Evolutionary conservation across 2,113 vertebrate genomes (phyloP), one percentile per base, ranked within the genome.

Genomic region (Phasianus colchicus): DNA sequence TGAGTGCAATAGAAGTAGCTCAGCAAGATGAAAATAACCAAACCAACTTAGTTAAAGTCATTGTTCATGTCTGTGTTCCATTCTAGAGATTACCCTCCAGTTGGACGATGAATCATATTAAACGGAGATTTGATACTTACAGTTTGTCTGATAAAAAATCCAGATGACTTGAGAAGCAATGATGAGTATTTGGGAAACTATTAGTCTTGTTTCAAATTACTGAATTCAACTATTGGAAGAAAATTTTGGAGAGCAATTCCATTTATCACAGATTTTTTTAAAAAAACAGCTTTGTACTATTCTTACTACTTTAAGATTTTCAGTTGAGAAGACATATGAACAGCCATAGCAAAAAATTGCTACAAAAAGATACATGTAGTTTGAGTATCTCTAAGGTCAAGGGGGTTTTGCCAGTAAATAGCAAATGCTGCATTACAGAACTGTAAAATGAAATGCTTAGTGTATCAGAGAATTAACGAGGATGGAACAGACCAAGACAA

Each of bases 41-140:
- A 95, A 88, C 61, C 65, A 95, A 83, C 93, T 94, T 90, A 94
- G 89, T 86, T 93, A 61, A 92, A 91, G 91, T 92, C 94, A 89
- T 94, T 91, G 91, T 95, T 95, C 95, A 93, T 80, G 88, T 95
- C 94, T 67, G 40, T 3, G 13, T 45, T 94, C 83, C 65, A 47
- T 83, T 91, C 88, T 78, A 91, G 93, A 57, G 85, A 95, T 94
- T 75, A 83, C 65, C 48, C 72, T 97, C 76, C 43, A 70, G 69
- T 1, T 77, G 76, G 86, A 71, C 83, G 86, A 94, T 95, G 79
- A 95, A 94, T 95, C 88, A 86, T 63, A 69, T 50, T 88, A 95
- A 90, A 93, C 83, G 83, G 78, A 84, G 63, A 48, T 78, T 83
- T 57, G 65, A 74, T 95, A 65, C 83, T 81, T 89, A 88, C 34